These are phyloP conservation scores for Acanthurus leucopareius DNA, from an alignment of 2,797 vertebrate genomes.

Conservation along the genomic window DNA sequence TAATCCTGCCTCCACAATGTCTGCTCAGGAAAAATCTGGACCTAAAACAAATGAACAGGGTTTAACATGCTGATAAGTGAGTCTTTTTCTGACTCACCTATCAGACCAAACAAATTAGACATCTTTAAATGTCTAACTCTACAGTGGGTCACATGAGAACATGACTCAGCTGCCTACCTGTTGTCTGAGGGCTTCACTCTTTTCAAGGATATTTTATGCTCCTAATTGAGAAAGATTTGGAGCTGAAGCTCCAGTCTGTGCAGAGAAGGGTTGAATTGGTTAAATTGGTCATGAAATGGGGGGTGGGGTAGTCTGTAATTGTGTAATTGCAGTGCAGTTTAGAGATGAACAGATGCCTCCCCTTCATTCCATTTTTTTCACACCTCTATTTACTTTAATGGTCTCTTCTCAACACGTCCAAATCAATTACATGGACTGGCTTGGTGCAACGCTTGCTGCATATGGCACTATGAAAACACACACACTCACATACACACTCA, in stretches of 20 bases:
- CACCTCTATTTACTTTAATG: slow-evolving; percentile 52
- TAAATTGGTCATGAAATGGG: slow-evolving; percentile 4
- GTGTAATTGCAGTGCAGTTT: slow-evolving; percentile 66
- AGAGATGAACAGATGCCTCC: slow-evolving; percentile 76
- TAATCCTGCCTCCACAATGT: too few relatives aligned
- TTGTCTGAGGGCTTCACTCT: neutral
- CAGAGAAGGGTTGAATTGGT: neutral
- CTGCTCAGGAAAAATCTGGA: too few relatives aligned
- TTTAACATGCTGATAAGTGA: too few relatives aligned
- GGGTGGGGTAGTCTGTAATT: slow-evolving; percentile 48
- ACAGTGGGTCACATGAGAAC: neutral
- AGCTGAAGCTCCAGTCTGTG: slow-evolving; percentile 10
- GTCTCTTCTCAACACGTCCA: slow-evolving; percentile 66
- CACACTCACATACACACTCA: neutral
- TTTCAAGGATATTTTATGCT: slow-evolving; percentile 1
- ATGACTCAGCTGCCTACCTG: neutral
- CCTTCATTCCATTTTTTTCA: slow-evolving; percentile 57
- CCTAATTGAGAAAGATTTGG: neutral
- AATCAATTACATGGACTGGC: slow-evolving; percentile 72
- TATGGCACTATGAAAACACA: slow-evolving; percentile 40
- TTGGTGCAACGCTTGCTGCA: slow-evolving; percentile 54
- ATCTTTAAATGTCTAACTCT: too few relatives aligned
- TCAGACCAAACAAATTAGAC: too few relatives aligned
- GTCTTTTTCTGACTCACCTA: too few relatives aligned
- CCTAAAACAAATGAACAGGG: too few relatives aligned